These are phyloP conservation scores for Lapara coniferarum DNA, from an alignment of 2,888 invertebrate genomes.

Conservation along the genomic window DNA sequence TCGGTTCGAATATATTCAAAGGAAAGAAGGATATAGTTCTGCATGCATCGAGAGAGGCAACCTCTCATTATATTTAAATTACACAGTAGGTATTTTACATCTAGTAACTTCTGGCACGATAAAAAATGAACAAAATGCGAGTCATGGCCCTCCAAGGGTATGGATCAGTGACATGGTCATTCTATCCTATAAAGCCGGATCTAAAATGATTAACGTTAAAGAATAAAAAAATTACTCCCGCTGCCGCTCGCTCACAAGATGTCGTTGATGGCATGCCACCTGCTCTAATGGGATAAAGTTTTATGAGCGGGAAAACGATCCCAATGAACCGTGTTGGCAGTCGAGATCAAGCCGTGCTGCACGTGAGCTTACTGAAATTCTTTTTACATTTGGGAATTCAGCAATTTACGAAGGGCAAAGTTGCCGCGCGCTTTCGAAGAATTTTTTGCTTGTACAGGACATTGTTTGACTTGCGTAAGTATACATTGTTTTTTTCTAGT, in stretches of 20 bases:
- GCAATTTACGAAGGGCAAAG: constrained; percentile 8
- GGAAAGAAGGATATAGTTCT: too few relatives aligned
- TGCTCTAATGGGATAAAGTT: constrained; percentile 57
- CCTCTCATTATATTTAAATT: too few relatives aligned
- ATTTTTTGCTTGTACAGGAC: too few relatives aligned
- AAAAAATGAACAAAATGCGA: too few relatives aligned
- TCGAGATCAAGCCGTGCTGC: constrained; percentile 41
- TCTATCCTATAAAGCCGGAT: too few relatives aligned
- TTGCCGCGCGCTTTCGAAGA: neutral
- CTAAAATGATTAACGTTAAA: too few relatives aligned
- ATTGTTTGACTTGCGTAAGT: neutral
- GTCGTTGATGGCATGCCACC: constrained; percentile 40
- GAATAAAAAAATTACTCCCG: neutral
- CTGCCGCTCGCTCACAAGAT: neutral
- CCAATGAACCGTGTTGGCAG: constrained; percentile 45
- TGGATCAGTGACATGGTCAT: too few relatives aligned
- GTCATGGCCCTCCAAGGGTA: too few relatives aligned
- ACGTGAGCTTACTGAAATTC: constrained; percentile 19
- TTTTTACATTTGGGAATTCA: constrained; percentile 12
- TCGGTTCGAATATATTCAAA: too few relatives aligned
- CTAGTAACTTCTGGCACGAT: too few relatives aligned
- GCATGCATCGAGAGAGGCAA: too few relatives aligned
- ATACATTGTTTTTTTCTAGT: neutral
- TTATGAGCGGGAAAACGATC: constrained; percentile 53
- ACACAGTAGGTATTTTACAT: too few relatives aligned